These are phyloP conservation scores for Danaus plexippus DNA, from an alignment of 1,140 invertebrate genomes.

Conservation along the genomic window DNA sequence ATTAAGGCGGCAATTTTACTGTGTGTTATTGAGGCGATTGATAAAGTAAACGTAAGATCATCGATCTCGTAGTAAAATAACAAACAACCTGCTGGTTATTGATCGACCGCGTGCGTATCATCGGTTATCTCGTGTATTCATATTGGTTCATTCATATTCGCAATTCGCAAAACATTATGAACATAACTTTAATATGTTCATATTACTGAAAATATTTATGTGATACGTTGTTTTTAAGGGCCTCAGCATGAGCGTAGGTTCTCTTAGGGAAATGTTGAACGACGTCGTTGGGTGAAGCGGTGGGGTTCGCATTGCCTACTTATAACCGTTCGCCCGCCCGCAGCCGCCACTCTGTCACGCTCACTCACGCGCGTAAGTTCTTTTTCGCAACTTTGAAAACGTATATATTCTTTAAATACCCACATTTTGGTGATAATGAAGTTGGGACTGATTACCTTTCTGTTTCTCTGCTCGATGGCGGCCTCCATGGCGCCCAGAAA, in stretches of 20 bases:
- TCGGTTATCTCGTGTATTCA: conserved; percentile 20
- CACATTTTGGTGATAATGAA: conserved; percentile 28
- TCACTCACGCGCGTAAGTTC: conserved; percentile 26
- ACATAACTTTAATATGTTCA: conserved; percentile 20
- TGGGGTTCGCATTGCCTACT: conserved; percentile 29
- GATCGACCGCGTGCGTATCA: conserved; percentile 20
- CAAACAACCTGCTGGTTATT: conserved; percentile 27
- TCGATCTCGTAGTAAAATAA: conserved; percentile 28
- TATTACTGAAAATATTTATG: conserved; percentile 4
- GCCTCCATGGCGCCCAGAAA: conserved; percentile 32
- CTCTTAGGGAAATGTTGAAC: conserved; percentile 17
- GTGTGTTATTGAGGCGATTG: conserved; percentile 5
- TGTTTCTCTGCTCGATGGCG: conserved; percentile 25
- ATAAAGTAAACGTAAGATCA: conserved; percentile 15
- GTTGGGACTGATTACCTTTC: conserved; percentile 21
- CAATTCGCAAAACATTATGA: conserved; percentile 22
- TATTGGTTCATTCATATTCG: conserved; percentile 25
- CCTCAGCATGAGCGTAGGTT: conserved; percentile 4
- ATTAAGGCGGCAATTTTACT: no score
- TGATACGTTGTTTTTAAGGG: neutral
- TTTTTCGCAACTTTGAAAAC: conserved; percentile 15
- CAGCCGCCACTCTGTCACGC: conserved; percentile 30
- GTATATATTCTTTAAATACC: conserved; percentile 11
- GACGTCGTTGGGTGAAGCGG: conserved; percentile 8
- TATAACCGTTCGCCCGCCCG: conserved; percentile 30